Conservation (phyloP, 2,888 invertebrate species). For the Eupithecia abbreviata region DNA sequence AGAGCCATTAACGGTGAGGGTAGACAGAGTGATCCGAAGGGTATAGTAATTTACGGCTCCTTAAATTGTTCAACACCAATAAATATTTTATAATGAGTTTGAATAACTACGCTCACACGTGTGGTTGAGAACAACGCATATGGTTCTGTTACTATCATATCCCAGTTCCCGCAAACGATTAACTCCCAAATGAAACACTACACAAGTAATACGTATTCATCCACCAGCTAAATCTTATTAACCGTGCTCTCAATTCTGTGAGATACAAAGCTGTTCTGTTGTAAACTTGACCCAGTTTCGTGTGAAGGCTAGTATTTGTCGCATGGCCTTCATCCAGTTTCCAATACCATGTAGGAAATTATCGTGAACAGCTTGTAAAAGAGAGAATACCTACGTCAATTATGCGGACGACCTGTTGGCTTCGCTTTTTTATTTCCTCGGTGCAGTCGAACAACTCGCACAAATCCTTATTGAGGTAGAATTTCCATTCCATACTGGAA, state of each 20-base stretch:
- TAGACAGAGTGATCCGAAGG: constrained; percentile 51
- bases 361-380: constrained; percentile 42
- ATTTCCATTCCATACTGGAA: not conserved
- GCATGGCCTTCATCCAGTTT: constrained; percentile 58
- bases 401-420: constrained; percentile 45
- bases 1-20: constrained; percentile 57
- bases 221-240: constrained; percentile 37
- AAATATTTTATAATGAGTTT: constrained; percentile 47
- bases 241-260: constrained; percentile 34
- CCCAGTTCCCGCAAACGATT: constrained; percentile 25
- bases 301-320: constrained; percentile 51
- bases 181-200: constrained; percentile 22
- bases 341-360: constrained; percentile 55
- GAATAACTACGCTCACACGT: constrained; percentile 25
- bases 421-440: constrained; percentile 40
- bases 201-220: constrained; percentile 30
- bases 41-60: constrained; percentile 53
- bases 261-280: constrained; percentile 46
- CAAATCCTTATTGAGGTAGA: constrained; percentile 29
- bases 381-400: constrained; percentile 54
- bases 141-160: constrained; percentile 19
- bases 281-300: constrained; percentile 61
- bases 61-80: constrained; percentile 46
- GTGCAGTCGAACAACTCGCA: constrained; percentile 35
- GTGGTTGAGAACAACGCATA: constrained; percentile 10